Percentiles rank a stretch among this genome's conserved stretches.
Evolutionary conservation across 2,113 vertebrate species (phyloP).

Genomic region (Glaucidium brasilianum): DNA sequence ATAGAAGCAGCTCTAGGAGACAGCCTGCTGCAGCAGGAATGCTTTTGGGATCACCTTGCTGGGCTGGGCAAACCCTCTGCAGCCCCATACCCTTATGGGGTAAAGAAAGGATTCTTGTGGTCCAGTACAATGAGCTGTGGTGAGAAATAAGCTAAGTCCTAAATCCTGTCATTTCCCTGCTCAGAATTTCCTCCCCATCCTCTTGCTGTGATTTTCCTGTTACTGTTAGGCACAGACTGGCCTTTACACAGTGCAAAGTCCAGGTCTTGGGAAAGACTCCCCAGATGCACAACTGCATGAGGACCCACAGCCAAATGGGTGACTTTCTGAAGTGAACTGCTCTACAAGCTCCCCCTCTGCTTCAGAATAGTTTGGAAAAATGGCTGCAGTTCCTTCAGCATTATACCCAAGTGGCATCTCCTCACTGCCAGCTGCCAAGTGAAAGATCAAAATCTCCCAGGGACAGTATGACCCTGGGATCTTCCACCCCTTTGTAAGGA

Average conservation of each 20-base stretch:
- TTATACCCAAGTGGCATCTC: not conserved
- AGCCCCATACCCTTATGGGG: not conserved
- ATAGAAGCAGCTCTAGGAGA: not conserved
- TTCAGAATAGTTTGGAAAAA: not conserved
- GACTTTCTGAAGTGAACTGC: not conserved
- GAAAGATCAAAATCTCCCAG: not conserved
- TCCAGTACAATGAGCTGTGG: not conserved
- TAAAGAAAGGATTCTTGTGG: not conserved
- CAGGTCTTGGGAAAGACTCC: not conserved
- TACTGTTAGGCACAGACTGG: not conserved
- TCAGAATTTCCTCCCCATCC: not conserved
- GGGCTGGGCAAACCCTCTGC: not conserved
- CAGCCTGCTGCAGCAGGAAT: not conserved
- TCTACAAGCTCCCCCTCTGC: not conserved
- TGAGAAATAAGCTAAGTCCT: not conserved
- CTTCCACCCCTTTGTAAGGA: not conserved
- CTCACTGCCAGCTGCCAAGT: not conserved
- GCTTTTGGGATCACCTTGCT: not conserved
- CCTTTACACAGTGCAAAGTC: not conserved
- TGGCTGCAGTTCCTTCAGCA: not conserved
- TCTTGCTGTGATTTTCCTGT: not conserved
- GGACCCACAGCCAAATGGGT: not conserved
- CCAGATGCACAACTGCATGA: not conserved
- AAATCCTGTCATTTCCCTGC: not conserved
- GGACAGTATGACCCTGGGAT: not conserved